Conservation (phyloP, 2,888 invertebrate species). For the Myopa tessellatipennis region DNA sequence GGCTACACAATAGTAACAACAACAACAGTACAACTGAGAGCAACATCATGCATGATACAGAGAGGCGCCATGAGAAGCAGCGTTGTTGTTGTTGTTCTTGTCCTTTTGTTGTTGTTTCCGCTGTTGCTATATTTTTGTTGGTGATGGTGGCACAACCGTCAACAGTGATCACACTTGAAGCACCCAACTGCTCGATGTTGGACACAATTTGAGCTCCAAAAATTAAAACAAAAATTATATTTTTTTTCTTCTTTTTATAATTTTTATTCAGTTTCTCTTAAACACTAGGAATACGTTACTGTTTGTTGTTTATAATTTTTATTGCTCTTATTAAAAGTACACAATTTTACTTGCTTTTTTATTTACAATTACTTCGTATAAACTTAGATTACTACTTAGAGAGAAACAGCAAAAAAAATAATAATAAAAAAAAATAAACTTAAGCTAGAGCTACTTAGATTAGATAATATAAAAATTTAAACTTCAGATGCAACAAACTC, state of each 20-base stretch:
- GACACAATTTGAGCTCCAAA: not conserved
- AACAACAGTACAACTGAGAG: not conserved
- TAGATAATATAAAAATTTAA: slow-evolving; percentile 2
- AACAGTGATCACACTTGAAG: too few relatives aligned
- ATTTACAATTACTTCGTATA: slow-evolving; percentile 7
- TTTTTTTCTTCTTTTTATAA: not conserved
- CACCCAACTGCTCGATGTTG: too few relatives aligned
- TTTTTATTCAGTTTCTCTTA: not conserved
- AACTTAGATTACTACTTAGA: not conserved
- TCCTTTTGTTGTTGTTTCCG: not conserved
- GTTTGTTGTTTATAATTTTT: not conserved
- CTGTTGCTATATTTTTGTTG: too few relatives aligned
- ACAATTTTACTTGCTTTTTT: slow-evolving; percentile 1
- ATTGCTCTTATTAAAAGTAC: not conserved
- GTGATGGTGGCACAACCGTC: too few relatives aligned
- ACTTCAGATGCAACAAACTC: too few relatives aligned
- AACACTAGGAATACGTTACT: too few relatives aligned
- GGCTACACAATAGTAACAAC: not conserved
- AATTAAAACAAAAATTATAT: not conserved
- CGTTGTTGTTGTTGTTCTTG: not conserved
- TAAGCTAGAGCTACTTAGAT: not conserved
- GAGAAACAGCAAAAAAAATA: not conserved
- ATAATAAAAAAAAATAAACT: slow-evolving; percentile 7
- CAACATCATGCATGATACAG: too few relatives aligned
- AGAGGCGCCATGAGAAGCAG: not conserved